Conservation (phyloP, 2,888 invertebrate species). For the Liopterus haemorrhoidalis region DNA sequence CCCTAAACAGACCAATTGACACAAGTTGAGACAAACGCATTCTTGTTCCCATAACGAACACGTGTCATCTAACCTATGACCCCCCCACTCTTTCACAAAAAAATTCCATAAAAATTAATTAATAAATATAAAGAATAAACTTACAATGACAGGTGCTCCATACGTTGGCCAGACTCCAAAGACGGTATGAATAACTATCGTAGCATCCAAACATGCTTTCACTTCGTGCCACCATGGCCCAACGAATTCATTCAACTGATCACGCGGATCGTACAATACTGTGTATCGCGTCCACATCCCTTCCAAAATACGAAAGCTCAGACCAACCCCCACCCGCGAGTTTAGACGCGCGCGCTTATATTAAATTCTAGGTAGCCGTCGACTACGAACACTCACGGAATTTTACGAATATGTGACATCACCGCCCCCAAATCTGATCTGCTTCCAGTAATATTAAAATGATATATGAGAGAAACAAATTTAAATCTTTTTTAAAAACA, state of each 20-base stretch:
- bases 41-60: constrained; percentile 34
- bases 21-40: constrained; percentile 31
- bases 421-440: constrained; percentile 24
- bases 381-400: constrained; percentile 24
- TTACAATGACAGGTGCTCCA: constrained; percentile 71
- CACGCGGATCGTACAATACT: constrained; percentile 13
- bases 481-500: constrained; percentile 17
- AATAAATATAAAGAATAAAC: constrained; percentile 39
- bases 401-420: constrained; percentile 13
- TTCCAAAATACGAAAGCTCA: constrained; percentile 18
- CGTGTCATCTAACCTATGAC: constrained; percentile 30
- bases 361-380: constrained; percentile 26
- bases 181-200: constrained; percentile 70
- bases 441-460: constrained; percentile 17
- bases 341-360: not conserved
- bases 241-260: constrained; percentile 35
- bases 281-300: constrained; percentile 17
- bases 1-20: constrained; percentile 36
- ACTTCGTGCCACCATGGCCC: constrained; percentile 77
- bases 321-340: constrained; percentile 6
- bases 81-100: constrained; percentile 7
- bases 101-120: not conserved
- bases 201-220: constrained; percentile 70
- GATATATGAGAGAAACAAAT: constrained; percentile 21
- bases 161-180: constrained; percentile 71